Conservation (phyloP, 1,140 invertebrate genomes). For the Drosophila sechellia region DNA sequence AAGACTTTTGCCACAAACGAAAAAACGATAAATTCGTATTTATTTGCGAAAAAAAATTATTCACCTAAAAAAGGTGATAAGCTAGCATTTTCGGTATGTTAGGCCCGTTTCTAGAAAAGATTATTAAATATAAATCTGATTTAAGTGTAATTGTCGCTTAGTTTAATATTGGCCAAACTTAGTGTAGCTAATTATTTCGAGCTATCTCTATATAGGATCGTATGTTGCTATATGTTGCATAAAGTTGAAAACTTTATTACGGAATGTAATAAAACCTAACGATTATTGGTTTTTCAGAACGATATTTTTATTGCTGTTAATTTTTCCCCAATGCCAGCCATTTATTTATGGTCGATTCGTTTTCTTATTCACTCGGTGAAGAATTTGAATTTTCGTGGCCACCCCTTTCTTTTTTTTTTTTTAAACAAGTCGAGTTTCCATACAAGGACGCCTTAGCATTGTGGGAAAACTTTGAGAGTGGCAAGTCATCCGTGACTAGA, state of each 20-base stretch:
- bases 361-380: not conserved
- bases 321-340: slow-evolving; percentile 45
- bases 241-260: slow-evolving; percentile 15
- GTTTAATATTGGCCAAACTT: no score
- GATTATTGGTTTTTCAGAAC: slow-evolving; percentile 59
- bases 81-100: no score
- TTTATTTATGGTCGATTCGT: slow-evolving; percentile 56
- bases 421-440: slow-evolving; percentile 59
- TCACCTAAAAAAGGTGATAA: no score
- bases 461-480: slow-evolving; percentile 20
- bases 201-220: no score
- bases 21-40: no score
- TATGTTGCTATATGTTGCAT: not conserved
- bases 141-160: no score
- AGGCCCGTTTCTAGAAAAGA: no score
- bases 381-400: slow-evolving; percentile 20
- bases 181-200: no score
- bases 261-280: slow-evolving; percentile 54
- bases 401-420: slow-evolving; percentile 11
- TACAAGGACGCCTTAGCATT: slow-evolving; percentile 32
- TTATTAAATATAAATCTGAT: no score
- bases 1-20: no score
- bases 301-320: slow-evolving; percentile 61
- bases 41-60: no score
- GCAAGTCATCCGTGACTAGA: slow-evolving; percentile 25